Base-by-base conservation (phyloP, 2,797 vertebrate species). In the Crenichthys baileyi region DNA sequence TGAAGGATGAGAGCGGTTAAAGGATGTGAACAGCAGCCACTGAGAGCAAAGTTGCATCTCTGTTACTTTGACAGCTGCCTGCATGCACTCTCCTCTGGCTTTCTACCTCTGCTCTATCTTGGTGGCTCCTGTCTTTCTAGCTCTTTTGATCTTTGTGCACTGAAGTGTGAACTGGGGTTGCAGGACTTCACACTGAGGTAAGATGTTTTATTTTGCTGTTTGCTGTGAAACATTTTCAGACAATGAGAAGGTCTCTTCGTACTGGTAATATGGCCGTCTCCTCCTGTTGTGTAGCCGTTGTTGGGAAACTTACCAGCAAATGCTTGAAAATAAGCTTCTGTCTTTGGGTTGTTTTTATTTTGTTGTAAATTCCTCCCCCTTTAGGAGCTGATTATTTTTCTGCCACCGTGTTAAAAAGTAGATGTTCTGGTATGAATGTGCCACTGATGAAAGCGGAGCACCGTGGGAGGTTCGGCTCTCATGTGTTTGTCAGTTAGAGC, bases 61-160 rank as follows among this genome's bases (percentile, higher is more conserved):
- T 82, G 75, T 89, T 92, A 83, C 87, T 93, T 89, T 91, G 86
- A 93, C 90, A 89, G 88, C 90, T 85, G 90, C 83, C 77, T 89
- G 79, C 86, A 22, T 77, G 83, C 82, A 75, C 83, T 31, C 82
- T 75, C 79, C 81, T 84, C 85, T 61, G 70, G n/a, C 76, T 61
- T 36, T 39, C 76, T 70, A 15, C 77, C 76, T 67, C 73, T 76
- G 2, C 82, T 72, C 72, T 78, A 60, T 81, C 65, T 55, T 60
- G 41, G 39, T 55, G 8, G 29, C 70, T 39, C 26, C n/a, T 20
- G 39, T 63, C 51, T 22, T 55, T 29, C 68, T 60, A 31, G 48
- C 55, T 75, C 50, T 63, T 11, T 31, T 4, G 29, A 41, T 24
- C 53, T 68, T 75, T 70, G 48, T 53, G 46, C 36, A 1, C 53